Evolutionary conservation across 53 echinoderm and acorn worm species (phyloP).

Genomic region (Echinarachnius parma): DNA sequence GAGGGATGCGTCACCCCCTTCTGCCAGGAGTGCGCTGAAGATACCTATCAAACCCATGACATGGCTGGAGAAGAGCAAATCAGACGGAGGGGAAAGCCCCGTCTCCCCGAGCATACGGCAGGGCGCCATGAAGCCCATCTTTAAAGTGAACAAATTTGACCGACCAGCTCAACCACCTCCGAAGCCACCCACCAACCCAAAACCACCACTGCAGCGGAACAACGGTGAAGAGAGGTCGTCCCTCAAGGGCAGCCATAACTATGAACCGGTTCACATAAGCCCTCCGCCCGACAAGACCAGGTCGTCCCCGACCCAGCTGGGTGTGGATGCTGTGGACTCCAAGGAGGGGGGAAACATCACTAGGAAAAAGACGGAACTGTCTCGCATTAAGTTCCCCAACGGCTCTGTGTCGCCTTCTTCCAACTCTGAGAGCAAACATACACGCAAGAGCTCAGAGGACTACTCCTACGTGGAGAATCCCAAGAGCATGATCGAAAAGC

Average conservation of each 20-base stretch:
- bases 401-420: conserved; percentile 10
- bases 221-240: conserved; percentile 11
- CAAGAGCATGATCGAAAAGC: conserved; percentile 22
- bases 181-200: conserved; percentile 11
- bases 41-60: conserved; percentile 12
- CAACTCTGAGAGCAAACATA: conserved; percentile 10
- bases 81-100: conserved; percentile 13
- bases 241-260: conserved; percentile 9
- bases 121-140: background rate
- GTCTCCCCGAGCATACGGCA: background rate
- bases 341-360: background rate
- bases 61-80: conserved; percentile 36
- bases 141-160: background rate
- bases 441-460: conserved; percentile 21
- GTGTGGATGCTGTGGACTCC: conserved; percentile 4
- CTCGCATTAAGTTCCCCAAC: background rate
- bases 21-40: conserved; percentile 6
- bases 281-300: conserved; percentile 13
- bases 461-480: conserved; percentile 39
- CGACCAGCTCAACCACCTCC: conserved; percentile 27
- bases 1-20: background rate
- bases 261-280: conserved; percentile 35
- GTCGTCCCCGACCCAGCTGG: conserved; percentile 6
- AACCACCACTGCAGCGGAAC: conserved; percentile 10
- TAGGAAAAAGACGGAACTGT: conserved; percentile 20